Conservation (phyloP, 2,888 invertebrate genomes). For the Lasioglossum calceatum region DNA sequence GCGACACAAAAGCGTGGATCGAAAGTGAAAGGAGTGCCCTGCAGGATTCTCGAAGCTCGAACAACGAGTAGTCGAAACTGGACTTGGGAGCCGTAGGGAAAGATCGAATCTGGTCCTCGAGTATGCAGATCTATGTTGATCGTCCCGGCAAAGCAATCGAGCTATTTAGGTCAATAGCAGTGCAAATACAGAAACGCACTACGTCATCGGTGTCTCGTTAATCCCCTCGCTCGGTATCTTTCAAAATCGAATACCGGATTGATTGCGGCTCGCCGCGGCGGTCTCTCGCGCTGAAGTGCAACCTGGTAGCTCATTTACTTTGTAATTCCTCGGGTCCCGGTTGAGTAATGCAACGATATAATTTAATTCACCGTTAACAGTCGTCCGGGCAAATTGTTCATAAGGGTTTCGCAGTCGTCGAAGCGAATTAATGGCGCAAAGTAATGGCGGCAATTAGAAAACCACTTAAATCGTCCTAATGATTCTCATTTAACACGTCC, state of each 20-base stretch:
- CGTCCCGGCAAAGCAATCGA: not conserved
- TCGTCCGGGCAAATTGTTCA: constrained; percentile 28
- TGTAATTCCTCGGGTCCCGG: constrained; percentile 3
- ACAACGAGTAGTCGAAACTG: not conserved
- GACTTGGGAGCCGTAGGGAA: not conserved
- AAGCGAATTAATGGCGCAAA: constrained; percentile 30
- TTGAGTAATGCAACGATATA: constrained; percentile 13
- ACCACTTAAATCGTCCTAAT: constrained; percentile 49
- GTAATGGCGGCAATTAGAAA: constrained; percentile 54
- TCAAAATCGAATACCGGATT: constrained; percentile 1
- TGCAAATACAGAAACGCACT: not conserved
- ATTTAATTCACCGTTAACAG: constrained; percentile 24
- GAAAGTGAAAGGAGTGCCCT: not conserved
- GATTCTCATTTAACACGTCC: constrained; percentile 53
- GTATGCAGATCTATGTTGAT: not conserved
- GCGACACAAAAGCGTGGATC: not conserved
- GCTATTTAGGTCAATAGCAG: not conserved
- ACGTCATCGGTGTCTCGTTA: not conserved
- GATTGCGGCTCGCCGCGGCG: not conserved
- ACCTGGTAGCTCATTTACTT: not conserved
- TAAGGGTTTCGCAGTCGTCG: constrained; percentile 33
- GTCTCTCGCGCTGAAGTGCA: not conserved
- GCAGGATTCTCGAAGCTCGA: not conserved
- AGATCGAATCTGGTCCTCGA: not conserved
- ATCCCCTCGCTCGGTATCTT: not conserved